Evolutionary conservation across 2,113 vertebrate genomes (phyloP), one percentile per base, ranked within the genome.

Genomic region (Setophaga kirtlandii): DNA sequence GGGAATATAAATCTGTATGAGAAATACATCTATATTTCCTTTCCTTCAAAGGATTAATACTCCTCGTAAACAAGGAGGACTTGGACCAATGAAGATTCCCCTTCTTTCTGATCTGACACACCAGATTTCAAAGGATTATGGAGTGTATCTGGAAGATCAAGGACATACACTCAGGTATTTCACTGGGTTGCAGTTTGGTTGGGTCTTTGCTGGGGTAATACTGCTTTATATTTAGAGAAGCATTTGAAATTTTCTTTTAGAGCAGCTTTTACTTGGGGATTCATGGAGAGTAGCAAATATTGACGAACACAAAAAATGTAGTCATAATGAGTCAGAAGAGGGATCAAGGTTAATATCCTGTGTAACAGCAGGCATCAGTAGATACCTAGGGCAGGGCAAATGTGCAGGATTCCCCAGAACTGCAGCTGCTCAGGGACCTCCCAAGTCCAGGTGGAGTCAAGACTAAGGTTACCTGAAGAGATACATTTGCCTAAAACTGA

Each of bases 61-160:
- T 18, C 98, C 99, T 84, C 98, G 99, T 89, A 99, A 98, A 94
- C 98, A 99, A 97, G 99, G 99, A 83, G 99, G 99, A 88, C 98
- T 99, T 11, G 99, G 99, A 75, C 96, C 97, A 94, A 98, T 99
- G 98, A 99, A 97, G 97, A 99, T 99, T 95, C 99, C 99, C 25
- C 98, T 99, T 82, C 98, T 99, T 96, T 99, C 99, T 52, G 99
- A 99, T 96, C 96, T 99, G 94, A 99, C 98, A 12, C 99, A 99
- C 94, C 99, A 99, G 83, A 99, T 99, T 95, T 98, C 99, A 91
- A 99, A 99, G 96, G 99, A 99, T 97, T 99, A 99, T 4, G 99
- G 99, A 5, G 99, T 99, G 30, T 99, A 99, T 90, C 97, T 99
- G 82, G 99, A 99, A 97, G 99, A 99, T 93, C 98, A 99, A 93